Percentiles rank a stretch among this genome's conserved stretches.
phyloP scores from a whole-genome alignment of 2,888 invertebrate genomes.

The Agrotis segetum region DNA sequence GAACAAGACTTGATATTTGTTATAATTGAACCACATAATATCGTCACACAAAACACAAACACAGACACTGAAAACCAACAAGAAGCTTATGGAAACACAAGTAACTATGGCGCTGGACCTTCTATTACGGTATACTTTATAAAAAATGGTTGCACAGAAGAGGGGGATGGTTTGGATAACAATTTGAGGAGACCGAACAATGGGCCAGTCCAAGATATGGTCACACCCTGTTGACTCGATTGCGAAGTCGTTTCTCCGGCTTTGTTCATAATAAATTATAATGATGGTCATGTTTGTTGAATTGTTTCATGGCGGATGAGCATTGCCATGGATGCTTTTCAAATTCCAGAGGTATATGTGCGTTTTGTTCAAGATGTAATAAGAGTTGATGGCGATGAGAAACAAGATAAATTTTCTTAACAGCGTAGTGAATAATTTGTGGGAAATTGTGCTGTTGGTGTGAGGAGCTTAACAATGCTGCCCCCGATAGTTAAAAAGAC shows the following conservation, averaged over 20 bases:
- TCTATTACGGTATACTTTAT: constrained; percentile 79
- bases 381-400: constrained; percentile 34
- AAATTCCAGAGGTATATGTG: constrained; percentile 67
- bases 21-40: constrained; percentile 66
- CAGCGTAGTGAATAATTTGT: constrained; percentile 33
- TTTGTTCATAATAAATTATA: constrained; percentile 83
- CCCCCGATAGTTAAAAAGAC: no score
- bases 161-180: constrained; percentile 81
- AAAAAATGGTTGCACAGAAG: constrained; percentile 75
- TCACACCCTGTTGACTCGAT: constrained; percentile 85
- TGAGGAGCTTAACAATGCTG: constrained; percentile 22
- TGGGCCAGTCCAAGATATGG: constrained; percentile 82
- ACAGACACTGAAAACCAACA: constrained; percentile 44
- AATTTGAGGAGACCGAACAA: constrained; percentile 86
- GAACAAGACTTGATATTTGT: constrained; percentile 44
- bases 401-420: constrained; percentile 31
- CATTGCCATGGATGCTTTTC: constrained; percentile 71
- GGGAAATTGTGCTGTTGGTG: constrained; percentile 24
- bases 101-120: constrained; percentile 68
- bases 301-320: constrained; percentile 82
- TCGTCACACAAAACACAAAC: constrained; percentile 49
- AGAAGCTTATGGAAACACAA: constrained; percentile 55
- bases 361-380: constrained; percentile 52
- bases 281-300: constrained; percentile 82
- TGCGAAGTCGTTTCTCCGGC: constrained; percentile 87